phyloP scores from a whole-genome alignment of 2,888 invertebrate species.

The Drosophila emarginata region DNA sequence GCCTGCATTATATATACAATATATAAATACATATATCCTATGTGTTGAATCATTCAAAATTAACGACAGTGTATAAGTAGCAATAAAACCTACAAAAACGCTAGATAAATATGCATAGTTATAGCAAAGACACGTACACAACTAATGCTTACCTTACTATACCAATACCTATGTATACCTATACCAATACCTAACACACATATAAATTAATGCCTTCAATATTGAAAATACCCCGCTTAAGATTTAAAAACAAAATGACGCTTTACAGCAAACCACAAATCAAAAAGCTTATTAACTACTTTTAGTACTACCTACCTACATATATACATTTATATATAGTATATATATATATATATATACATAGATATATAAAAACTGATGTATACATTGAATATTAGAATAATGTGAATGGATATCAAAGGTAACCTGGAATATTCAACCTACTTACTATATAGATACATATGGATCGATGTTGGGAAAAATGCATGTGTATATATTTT shows the following conservation, averaged over 20 bases:
- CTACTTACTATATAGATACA: conserved; percentile 5
- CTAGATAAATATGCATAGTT: conserved; percentile 60
- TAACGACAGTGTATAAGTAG: conserved; percentile 40
- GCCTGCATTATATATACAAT: background rate
- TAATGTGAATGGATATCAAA: conserved; percentile 17
- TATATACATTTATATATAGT: conserved; percentile 27
- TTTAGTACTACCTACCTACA: conserved; percentile 40
- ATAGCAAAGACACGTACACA: conserved; percentile 24
- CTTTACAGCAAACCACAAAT: conserved; percentile 71
- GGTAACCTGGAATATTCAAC: conserved; percentile 6
- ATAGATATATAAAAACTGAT: conserved; percentile 9
- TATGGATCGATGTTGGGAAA: background rate
- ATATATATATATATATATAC: conserved; percentile 27
- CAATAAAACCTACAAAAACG: conserved; percentile 49
- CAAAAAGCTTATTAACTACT: conserved; percentile 65
- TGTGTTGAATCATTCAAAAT: background rate
- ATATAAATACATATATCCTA: background rate
- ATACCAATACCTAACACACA: conserved; percentile 21
- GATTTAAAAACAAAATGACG: conserved; percentile 57
- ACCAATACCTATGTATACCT: conserved; percentile 40
- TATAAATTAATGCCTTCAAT: conserved; percentile 57
- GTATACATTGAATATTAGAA: conserved; percentile 21
- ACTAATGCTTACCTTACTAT: conserved; percentile 16
- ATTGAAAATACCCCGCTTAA: conserved; percentile 53
- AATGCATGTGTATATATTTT: conserved; percentile 27